A percentile compares a stretch with the other conserved stretches of the same genome.
phyloP scores from a whole-genome alignment of 2,797 vertebrate species.

The Phataginus tricuspis region DNA sequence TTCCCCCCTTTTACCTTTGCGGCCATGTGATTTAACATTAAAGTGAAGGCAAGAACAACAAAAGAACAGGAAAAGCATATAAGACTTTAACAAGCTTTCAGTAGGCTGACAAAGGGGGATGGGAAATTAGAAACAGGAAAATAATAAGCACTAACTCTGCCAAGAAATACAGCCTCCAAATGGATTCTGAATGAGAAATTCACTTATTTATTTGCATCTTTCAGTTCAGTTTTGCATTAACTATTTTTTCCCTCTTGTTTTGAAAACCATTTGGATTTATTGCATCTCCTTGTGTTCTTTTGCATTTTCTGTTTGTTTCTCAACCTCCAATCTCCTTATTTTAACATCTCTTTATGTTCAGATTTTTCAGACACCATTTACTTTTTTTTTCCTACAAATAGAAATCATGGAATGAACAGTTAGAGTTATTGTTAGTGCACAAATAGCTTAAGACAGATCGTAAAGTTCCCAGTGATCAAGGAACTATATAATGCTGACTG shows the following conservation, averaged over 20 bases:
- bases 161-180: constrained; percentile 81
- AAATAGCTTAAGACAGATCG: constrained; percentile 85
- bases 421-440: constrained; percentile 85
- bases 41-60: constrained; percentile 76
- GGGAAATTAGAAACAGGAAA: constrained; percentile 79
- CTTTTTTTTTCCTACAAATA: constrained; percentile 68
- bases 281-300: constrained; percentile 69
- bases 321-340: constrained; percentile 62
- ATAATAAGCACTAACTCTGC: constrained; percentile 80
- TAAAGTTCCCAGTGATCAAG: constrained; percentile 84
- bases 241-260: constrained; percentile 72
- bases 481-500: constrained; percentile 83
- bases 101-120: constrained; percentile 79
- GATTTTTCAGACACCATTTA: constrained; percentile 79
- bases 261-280: constrained; percentile 78
- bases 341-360: constrained; percentile 78
- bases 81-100: constrained; percentile 84
- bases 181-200: constrained; percentile 77
- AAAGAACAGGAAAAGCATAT: constrained; percentile 80
- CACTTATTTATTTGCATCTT: constrained; percentile 74
- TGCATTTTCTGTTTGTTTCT: constrained; percentile 40
- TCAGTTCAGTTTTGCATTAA: constrained; percentile 78
- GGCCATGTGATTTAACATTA: constrained; percentile 75
- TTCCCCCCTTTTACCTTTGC: constrained; percentile 16
- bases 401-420: constrained; percentile 78